phyloP scores from a whole-genome alignment of 1,140 invertebrate species.

The Drosophila funebris region DNA sequence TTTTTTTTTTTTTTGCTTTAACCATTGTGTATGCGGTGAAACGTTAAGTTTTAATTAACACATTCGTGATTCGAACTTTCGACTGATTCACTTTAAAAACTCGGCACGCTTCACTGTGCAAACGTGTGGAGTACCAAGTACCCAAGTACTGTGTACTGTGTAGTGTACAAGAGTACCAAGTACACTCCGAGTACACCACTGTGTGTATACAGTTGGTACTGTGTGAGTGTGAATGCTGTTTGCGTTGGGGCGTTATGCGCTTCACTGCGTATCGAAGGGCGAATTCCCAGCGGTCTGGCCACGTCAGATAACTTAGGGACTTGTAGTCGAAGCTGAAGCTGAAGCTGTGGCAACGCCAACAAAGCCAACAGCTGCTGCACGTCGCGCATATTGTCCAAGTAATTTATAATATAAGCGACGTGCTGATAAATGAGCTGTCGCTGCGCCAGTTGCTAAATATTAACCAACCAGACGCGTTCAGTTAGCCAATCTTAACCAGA shows the following conservation, averaged over 20 bases:
- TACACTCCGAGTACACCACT: too few relatives aligned
- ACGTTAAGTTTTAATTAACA: slow-evolving; percentile 79
- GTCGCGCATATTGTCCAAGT: slow-evolving; percentile 40
- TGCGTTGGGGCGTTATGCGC: slow-evolving; percentile 19
- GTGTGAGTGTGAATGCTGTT: background rate
- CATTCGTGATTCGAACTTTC: slow-evolving; percentile 51
- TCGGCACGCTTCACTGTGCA: slow-evolving; percentile 61
- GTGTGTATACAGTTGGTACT: slow-evolving; percentile 9
- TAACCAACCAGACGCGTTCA: slow-evolving; percentile 36
- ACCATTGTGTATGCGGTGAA: slow-evolving; percentile 47
- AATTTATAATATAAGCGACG: slow-evolving; percentile 50
- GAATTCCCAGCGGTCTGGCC: slow-evolving; percentile 28
- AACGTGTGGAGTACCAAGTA: slow-evolving; percentile 33
- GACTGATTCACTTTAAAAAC: slow-evolving; percentile 47
- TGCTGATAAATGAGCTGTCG: slow-evolving; percentile 53
- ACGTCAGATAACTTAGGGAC: slow-evolving; percentile 21
- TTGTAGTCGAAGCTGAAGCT: background rate
- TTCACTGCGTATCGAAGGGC: slow-evolving; percentile 45
- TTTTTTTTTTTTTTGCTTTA: slow-evolving; percentile 10
- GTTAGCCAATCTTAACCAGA: slow-evolving; percentile 16
- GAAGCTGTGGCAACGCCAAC: background rate
- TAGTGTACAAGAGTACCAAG: too few relatives aligned
- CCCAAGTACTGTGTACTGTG: background rate
- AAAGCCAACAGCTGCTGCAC: slow-evolving; percentile 36
- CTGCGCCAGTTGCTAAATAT: slow-evolving; percentile 47